Conservation (phyloP, 2,888 invertebrate species). For the Drosophila anceps region DNA sequence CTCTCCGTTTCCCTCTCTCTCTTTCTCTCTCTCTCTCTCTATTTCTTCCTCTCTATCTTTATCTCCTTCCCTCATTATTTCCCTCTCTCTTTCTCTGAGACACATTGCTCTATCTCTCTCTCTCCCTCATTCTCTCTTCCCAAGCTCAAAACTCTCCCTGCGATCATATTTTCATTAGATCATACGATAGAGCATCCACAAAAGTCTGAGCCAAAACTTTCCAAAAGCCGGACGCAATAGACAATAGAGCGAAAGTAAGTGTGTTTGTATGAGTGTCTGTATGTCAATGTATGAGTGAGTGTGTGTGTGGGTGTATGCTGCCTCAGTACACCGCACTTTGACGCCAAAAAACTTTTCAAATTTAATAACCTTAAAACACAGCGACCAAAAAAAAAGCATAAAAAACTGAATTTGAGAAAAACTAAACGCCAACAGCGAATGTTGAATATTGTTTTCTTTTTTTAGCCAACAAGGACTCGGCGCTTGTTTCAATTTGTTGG, state of each 20-base stretch:
- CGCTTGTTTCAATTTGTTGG: slow-evolving; percentile 46
- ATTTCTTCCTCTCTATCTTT: not conserved
- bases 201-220: slow-evolving; percentile 49
- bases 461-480: slow-evolving; percentile 18
- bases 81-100: not conserved
- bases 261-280: not conserved
- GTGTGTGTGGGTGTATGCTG: not conserved
- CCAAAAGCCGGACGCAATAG: slow-evolving; percentile 48
- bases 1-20: not conserved
- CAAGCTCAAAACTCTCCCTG: not conserved
- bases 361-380: slow-evolving; percentile 77
- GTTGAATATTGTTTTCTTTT: slow-evolving; percentile 19
- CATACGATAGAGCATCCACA: slow-evolving; percentile 7
- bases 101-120: not conserved
- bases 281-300: slow-evolving; percentile 18
- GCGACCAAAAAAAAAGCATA: slow-evolving; percentile 7
- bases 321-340: slow-evolving; percentile 50
- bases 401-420: not conserved
- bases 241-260: slow-evolving; percentile 8
- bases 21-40: not conserved
- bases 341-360: slow-evolving; percentile 78
- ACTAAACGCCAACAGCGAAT: slow-evolving; percentile 31
- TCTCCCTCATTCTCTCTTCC: not conserved
- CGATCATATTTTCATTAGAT: not conserved
- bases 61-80: not conserved